These are phyloP conservation scores for Gisinianus flammeolus DNA, from an alignment of 2,888 invertebrate genomes.

Conservation along the genomic window DNA sequence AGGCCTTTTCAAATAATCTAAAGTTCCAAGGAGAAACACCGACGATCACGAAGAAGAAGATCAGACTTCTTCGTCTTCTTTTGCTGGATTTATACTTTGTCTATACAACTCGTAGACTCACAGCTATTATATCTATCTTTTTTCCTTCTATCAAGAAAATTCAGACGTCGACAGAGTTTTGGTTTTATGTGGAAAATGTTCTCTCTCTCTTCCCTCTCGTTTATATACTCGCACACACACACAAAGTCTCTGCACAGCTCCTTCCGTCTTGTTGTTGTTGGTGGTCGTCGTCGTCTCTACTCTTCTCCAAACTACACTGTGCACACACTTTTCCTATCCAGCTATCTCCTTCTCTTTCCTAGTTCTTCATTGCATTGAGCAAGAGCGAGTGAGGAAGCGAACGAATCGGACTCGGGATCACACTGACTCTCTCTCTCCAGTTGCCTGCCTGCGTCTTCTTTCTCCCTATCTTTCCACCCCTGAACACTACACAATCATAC, in stretches of 20 bases:
- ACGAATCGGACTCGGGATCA: neutral
- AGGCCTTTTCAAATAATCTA: neutral
- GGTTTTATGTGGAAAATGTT: too few relatives aligned
- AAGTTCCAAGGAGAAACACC: neutral
- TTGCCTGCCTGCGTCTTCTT: neutral
- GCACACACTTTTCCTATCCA: neutral
- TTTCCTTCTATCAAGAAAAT: neutral
- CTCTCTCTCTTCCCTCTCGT: neutral
- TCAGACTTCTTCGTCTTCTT: neutral
- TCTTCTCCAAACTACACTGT: neutral
- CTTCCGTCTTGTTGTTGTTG: neutral
- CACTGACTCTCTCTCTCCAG: neutral
- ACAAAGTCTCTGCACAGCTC: neutral
- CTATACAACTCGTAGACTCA: neutral
- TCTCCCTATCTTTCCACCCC: neutral
- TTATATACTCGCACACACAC: neutral
- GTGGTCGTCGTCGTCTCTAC: neutral
- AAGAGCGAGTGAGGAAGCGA: neutral
- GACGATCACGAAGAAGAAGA: neutral
- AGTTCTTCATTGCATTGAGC: constrained; percentile 1
- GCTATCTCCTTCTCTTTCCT: too few relatives aligned
- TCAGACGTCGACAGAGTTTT: neutral
- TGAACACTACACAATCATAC: too few relatives aligned
- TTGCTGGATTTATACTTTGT: neutral
- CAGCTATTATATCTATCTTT: neutral